phyloP scores from a whole-genome alignment of 2,113 vertebrate genomes.

The Herpailurus yagouaroundi region DNA sequence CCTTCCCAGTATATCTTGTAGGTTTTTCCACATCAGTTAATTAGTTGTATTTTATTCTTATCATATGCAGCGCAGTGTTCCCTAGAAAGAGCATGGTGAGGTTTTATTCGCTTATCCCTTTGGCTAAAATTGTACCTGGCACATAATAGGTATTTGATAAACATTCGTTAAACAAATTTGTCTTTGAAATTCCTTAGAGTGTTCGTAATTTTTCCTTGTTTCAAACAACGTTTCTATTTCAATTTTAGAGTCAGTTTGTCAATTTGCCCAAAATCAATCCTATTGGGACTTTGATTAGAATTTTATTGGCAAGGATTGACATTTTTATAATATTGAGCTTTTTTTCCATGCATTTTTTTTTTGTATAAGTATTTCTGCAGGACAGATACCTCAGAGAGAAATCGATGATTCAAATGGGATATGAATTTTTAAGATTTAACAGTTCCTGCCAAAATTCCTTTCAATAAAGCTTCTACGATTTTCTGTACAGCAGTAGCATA shows the following conservation, averaged over 20 bases:
- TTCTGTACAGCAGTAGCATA: background rate
- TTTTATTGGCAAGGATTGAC: constrained; percentile 17
- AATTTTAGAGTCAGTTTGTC: background rate
- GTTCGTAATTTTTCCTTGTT: constrained; percentile 23
- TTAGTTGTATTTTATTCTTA: background rate
- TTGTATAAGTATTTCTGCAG: background rate
- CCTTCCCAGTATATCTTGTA: background rate
- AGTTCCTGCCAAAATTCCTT: constrained; percentile 26
- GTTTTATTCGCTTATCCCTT: background rate
- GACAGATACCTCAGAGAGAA: background rate
- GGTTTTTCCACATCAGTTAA: background rate
- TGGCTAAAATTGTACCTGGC: background rate
- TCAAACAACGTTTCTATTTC: background rate
- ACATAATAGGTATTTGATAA: background rate
- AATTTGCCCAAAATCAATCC: constrained; percentile 10
- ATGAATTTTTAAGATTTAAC: background rate
- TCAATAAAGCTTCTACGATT: background rate
- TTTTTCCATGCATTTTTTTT: background rate
- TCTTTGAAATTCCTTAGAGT: constrained; percentile 19
- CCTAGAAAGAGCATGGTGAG: background rate
- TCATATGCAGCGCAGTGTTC: background rate
- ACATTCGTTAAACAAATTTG: background rate
- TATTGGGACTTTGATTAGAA: background rate
- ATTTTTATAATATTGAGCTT: constrained; percentile 34
- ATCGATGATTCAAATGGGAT: background rate